Percentiles rank a stretch among this genome's conserved stretches.
These are phyloP conservation scores for Pedionomus torquatus DNA, from an alignment of 2,113 vertebrate genomes.

Conservation along the genomic window DNA sequence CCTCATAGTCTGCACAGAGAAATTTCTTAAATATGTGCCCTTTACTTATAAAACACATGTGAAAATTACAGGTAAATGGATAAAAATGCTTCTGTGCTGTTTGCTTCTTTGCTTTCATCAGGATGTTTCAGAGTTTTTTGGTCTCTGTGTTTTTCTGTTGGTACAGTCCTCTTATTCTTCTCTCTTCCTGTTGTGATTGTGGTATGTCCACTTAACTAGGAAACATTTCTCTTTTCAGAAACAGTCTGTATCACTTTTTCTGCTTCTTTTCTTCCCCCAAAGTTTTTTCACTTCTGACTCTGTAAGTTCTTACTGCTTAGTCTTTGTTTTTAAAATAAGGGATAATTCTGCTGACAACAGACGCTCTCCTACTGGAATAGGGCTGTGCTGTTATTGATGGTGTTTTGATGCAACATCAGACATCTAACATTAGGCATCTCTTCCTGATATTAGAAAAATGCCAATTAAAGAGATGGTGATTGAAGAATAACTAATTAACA, in stretches of 20 bases:
- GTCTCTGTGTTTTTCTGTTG: neutral
- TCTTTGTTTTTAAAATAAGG: neutral
- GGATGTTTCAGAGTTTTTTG: neutral
- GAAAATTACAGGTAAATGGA: neutral
- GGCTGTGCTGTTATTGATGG: neutral
- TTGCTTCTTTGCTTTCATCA: neutral
- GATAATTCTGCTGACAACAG: neutral
- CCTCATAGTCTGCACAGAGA: neutral
- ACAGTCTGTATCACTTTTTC: neutral
- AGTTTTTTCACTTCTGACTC: neutral
- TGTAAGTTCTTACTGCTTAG: neutral
- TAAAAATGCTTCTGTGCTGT: neutral
- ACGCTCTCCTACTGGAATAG: neutral
- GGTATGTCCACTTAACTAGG: neutral
- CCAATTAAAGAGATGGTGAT: slow-evolving; percentile 10
- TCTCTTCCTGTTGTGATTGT: neutral
- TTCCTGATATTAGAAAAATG: neutral
- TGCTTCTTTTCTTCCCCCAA: neutral
- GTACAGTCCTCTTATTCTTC: neutral
- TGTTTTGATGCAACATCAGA: neutral
- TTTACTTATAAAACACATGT: neutral
- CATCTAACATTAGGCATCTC: neutral
- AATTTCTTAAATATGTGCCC: neutral
- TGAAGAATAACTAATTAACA: neutral
- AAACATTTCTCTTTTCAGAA: neutral